Conservation (phyloP, 2,888 invertebrate genomes). For the Glomeris marginata region DNA sequence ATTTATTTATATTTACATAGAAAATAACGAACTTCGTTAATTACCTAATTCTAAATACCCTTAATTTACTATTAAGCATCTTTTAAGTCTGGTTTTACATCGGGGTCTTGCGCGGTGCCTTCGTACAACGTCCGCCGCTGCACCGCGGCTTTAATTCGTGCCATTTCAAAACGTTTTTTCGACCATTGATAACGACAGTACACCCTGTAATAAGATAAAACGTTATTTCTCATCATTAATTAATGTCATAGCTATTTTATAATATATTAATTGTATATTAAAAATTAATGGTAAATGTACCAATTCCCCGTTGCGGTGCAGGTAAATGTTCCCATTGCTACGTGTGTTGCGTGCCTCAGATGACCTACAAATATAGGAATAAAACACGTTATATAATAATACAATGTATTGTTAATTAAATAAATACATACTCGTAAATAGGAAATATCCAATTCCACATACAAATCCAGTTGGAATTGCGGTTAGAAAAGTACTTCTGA, state of each 20-base stretch:
- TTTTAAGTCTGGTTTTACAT: conserved; percentile 3
- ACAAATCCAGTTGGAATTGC: conserved; percentile 55
- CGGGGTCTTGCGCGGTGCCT: conserved; percentile 39
- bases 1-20: too few species aligned
- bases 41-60: too few species aligned
- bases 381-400: too few species aligned
- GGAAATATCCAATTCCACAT: conserved; percentile 49
- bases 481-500: conserved; percentile 57
- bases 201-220: conserved; percentile 11
- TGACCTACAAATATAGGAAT: too few species aligned
- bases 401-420: too few species aligned
- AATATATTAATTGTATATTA: not conserved
- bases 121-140: conserved; percentile 44
- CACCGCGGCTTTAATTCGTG: conserved; percentile 44
- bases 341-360: too few species aligned
- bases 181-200: conserved; percentile 48
- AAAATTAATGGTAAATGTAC: too few species aligned
- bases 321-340: too few species aligned
- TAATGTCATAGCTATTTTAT: too few species aligned
- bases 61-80: not conserved
- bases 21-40: too few species aligned
- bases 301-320: too few species aligned
- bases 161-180: conserved; percentile 45
- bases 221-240: not conserved
- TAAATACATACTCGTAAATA: conserved; percentile 49